Conservation (phyloP, 2,888 invertebrate species). For the Drosophila recens region DNA sequence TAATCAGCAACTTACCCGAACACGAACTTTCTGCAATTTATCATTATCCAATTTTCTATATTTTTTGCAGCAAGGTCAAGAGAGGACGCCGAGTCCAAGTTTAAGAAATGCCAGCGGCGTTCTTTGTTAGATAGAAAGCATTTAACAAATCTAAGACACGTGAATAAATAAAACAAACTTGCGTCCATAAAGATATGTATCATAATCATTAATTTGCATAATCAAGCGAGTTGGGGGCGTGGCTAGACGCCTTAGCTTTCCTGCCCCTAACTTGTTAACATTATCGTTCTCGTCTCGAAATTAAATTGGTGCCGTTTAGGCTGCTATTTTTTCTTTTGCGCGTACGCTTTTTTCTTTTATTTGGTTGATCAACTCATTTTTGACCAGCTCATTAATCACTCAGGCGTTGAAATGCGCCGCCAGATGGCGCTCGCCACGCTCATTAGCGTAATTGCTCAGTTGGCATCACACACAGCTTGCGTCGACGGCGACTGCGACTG, state of each 20-base stretch:
- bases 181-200: constrained; percentile 23
- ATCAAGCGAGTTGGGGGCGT: constrained; percentile 33
- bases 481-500: constrained; percentile 27
- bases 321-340: constrained; percentile 12
- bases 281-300: constrained; percentile 55
- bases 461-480: constrained; percentile 41
- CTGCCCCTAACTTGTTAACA: constrained; percentile 49
- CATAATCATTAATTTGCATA: constrained; percentile 45
- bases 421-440: constrained; percentile 71
- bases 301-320: constrained; percentile 55
- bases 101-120: constrained; percentile 33
- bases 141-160: constrained; percentile 30
- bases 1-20: constrained; percentile 27
- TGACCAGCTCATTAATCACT: constrained; percentile 77
- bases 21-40: constrained; percentile 60
- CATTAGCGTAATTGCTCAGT: constrained; percentile 71
- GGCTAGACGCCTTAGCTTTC: constrained; percentile 32
- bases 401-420: constrained; percentile 76
- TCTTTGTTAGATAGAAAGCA: constrained; percentile 14
- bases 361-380: constrained; percentile 66
- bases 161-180: constrained; percentile 6
- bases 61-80: constrained; percentile 46
- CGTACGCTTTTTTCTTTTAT: constrained; percentile 19
- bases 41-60: constrained; percentile 34
- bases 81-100: constrained; percentile 45